These are phyloP conservation scores for Rhizoglyphus robini DNA, from an alignment of 1,140 invertebrate genomes.

Conservation along the genomic window DNA sequence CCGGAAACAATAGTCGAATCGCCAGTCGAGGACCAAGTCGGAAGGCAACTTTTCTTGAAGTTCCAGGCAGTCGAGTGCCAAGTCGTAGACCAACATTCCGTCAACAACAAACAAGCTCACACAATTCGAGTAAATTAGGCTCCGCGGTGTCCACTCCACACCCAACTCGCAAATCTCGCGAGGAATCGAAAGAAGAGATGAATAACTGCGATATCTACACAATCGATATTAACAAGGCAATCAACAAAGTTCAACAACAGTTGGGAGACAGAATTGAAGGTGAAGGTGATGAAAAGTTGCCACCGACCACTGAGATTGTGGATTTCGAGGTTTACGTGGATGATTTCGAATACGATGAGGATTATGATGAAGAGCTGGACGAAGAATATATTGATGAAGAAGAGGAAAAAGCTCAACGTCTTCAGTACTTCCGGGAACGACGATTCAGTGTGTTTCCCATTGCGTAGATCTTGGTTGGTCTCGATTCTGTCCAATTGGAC, in stretches of 20 bases:
- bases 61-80: neutral
- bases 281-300: neutral
- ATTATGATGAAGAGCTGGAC: neutral
- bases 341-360: neutral
- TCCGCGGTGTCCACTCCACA: neutral
- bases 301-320: neutral
- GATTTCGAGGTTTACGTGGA: neutral
- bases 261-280: neutral
- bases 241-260: neutral
- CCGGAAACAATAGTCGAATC: neutral
- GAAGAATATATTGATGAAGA: neutral
- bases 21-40: constrained; percentile 1
- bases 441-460: constrained; percentile 11
- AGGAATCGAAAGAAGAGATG: neutral
- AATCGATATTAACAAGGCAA: neutral
- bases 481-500: neutral
- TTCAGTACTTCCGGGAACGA: constrained; percentile 3
- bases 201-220: neutral
- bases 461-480: neutral
- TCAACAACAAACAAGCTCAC: neutral
- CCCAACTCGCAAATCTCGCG: neutral
- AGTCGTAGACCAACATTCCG: neutral
- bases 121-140: neutral
- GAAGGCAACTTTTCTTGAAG: neutral
- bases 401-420: neutral